Evolutionary conservation across 1,140 invertebrate genomes (phyloP), one percentile per base, ranked within the genome.

Genomic region (Drosophila kepulauana): DNA sequence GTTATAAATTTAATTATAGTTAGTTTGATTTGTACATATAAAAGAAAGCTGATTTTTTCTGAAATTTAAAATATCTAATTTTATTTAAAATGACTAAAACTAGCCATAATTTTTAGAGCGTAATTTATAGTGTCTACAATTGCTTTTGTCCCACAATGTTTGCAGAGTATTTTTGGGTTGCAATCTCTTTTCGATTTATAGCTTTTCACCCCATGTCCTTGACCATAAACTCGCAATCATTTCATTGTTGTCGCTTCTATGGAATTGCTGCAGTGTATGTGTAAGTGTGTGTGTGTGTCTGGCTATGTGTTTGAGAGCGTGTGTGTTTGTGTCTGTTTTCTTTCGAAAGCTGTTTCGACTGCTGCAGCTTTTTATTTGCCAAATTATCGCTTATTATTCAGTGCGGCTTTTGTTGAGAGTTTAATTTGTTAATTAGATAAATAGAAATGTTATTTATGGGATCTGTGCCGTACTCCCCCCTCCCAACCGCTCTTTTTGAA

Each of bases 401-500:
- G 62, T 65, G 57, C 49, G 74, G 69, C 74, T 75, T 71, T 85
- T 84, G 81, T 77, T 66, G 58, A 67, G 68, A 67, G 72, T 85
- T 85, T 85, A 78, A 86, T 79, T 81, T 63, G 81, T 84, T 84
- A 84, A 84, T 84, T 84, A 84, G 62, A 80, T 80, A 84, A 84
- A 84, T 74, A 84, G 81, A 84, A 78, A 67, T 81, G 61, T 68
- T 67, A 45, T 61, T 67, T 67, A 45, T 57, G 49, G 16, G 33
- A 6, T 15, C 20, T 13, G 20, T 33, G 38, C 15, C 28, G 38
- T 15, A 15, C 28, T 25, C 35, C 33, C 6, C 1, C 6, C 6
- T 25, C 15, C 7, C n/a, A 3, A 3, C 35, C 13, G 15, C 16
- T 41, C 15, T 33, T 11, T n/a, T 7, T 35, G 2, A 33, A 20